Evolutionary conservation across 1,140 invertebrate species (phyloP).

Genomic region (Bradysia coprophila): DNA sequence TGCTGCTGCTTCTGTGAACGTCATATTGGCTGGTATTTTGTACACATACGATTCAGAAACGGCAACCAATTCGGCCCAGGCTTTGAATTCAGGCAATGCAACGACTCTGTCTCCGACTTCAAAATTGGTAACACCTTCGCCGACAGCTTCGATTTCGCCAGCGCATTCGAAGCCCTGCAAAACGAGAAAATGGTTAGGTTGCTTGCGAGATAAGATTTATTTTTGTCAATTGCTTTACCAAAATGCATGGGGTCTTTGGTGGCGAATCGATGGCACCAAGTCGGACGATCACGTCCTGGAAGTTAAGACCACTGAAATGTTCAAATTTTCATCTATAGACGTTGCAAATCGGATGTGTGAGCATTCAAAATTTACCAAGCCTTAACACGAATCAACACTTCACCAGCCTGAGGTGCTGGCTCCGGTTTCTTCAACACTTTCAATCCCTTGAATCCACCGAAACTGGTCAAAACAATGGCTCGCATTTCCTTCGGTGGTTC

Average conservation of each 20-base stretch:
- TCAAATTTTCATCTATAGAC: too few relatives aligned
- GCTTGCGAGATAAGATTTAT: too few relatives aligned
- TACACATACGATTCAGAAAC: constrained; percentile 62
- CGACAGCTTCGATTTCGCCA: constrained; percentile 63
- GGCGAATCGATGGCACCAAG: constrained; percentile 68
- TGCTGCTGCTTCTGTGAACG: constrained; percentile 59
- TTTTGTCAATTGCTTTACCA: too few relatives aligned
- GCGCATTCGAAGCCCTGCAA: constrained; percentile 77
- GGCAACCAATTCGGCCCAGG: constrained; percentile 68
- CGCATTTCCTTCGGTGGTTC: constrained; percentile 59
- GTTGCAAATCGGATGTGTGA: too few relatives aligned
- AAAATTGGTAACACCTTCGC: constrained; percentile 63
- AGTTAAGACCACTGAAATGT: constrained; percentile 55
- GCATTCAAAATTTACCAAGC: constrained; percentile 75
- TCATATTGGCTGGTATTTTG: constrained; percentile 56
- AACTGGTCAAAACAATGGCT: constrained; percentile 61
- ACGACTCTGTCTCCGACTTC: constrained; percentile 76
- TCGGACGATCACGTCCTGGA: constrained; percentile 72
- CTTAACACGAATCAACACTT: constrained; percentile 66
- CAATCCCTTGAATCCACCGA: constrained; percentile 67
- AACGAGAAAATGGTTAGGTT: too few relatives aligned
- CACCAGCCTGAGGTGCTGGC: constrained; percentile 49
- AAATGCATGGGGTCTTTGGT: constrained; percentile 69
- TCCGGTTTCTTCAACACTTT: constrained; percentile 65
- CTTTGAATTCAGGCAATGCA: constrained; percentile 61